Evolutionary conservation across 1,140 invertebrate species (phyloP), one percentile per base, ranked within the genome.

Genomic region (Drosophila sp.): DNA sequence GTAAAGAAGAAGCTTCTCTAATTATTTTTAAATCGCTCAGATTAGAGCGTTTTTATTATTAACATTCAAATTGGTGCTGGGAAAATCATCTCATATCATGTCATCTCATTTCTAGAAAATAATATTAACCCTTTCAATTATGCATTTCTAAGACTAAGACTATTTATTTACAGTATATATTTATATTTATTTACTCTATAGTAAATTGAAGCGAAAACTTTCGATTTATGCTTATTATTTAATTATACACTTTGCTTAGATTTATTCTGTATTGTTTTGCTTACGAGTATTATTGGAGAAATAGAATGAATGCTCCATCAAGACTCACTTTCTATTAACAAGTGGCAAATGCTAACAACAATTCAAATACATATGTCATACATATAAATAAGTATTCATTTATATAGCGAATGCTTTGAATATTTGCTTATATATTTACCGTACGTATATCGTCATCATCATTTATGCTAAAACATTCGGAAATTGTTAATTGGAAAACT

Each of bases 141-240:
- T 48, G 45, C n/a, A 48, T 50, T 56, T 21, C 18, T 51, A 63
- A n/a, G n/a, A n/a, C n/a, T n/a, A n/a, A n/a, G n/a, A n/a, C n/a
- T 61, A 62, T 64, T 43, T 81, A 84, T 82, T 80, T 84, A 86
- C 70, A 78, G 14, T 64, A n/a, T n/a, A n/a, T n/a, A n/a, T n/a
- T n/a, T n/a, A n/a, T n/a, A n/a, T n/a, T n/a, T n/a, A n/a, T n/a
- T n/a, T n/a, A n/a, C n/a, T n/a, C 54, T 63, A 75, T 46, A 34
- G 48, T 57, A 46, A 56, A 43, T 59, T 43, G 29, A 75, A 72
- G 64, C 65, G 58, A 58, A 61, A 70, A 54, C 36, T 61, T 54
- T 70, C 51, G 67, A 64, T 18, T 53, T 53, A 16, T 53, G 2
- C 14, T 16, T 38, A 18, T 16, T 46, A 40, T 27, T 48, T 50